phyloP scores from a whole-genome alignment of 2,888 invertebrate genomes.

The Sericinus montela region DNA sequence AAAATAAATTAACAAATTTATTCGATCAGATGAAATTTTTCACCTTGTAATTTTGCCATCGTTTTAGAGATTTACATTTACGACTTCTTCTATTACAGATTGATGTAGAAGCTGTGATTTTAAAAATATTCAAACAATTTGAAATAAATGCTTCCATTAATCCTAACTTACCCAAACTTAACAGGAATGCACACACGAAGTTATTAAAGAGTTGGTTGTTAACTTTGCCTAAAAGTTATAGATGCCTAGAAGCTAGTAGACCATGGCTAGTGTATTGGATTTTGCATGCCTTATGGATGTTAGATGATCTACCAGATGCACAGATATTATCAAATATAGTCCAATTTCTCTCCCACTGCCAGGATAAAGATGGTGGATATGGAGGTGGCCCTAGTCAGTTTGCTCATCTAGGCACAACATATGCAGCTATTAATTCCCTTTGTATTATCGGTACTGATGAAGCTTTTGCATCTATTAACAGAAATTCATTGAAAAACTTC shows the following conservation, averaged over 20 bases:
- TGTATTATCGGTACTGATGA: slow-evolving; percentile 93
- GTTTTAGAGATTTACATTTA: not conserved
- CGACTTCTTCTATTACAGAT: slow-evolving; percentile 44
- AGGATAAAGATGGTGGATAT: slow-evolving; percentile 91
- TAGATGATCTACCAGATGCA: slow-evolving; percentile 68
- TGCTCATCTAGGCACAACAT: slow-evolving; percentile 97
- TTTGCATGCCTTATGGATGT: slow-evolving; percentile 90
- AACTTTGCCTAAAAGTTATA: slow-evolving; percentile 84
- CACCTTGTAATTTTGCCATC: not conserved
- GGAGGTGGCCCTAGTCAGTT: slow-evolving; percentile 96
- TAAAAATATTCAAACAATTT: slow-evolving; percentile 60
- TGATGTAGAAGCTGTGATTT: slow-evolving; percentile 56
- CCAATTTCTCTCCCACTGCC: slow-evolving; percentile 80
- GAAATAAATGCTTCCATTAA: slow-evolving; percentile 64
- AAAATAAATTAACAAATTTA: no score
- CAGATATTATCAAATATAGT: slow-evolving; percentile 59
- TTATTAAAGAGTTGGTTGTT: slow-evolving; percentile 84
- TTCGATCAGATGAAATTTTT: no score
- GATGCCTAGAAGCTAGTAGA: slow-evolving; percentile 95
- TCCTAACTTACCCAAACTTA: slow-evolving; percentile 79
- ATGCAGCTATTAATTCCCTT: slow-evolving; percentile 96
- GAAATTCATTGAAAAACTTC: slow-evolving; percentile 86
- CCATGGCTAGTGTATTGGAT: slow-evolving; percentile 99
- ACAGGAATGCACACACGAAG: slow-evolving; percentile 81
- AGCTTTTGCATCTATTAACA: slow-evolving; percentile 92